Conservation (phyloP, 2,797 vertebrate genomes). For the Platyrinchus mystaceus region DNA sequence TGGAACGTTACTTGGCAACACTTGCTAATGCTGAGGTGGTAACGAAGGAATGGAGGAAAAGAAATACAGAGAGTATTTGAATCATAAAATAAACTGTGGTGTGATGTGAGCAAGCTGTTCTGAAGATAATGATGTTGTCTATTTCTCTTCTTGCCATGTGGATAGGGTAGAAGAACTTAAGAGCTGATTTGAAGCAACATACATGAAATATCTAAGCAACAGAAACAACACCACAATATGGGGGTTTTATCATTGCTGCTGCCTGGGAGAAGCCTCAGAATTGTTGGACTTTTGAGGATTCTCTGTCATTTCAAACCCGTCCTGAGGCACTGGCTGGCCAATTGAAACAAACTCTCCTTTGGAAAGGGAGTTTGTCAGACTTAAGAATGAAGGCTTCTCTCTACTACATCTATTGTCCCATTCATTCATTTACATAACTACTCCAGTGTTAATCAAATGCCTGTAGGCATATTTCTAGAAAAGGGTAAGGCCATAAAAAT, state of each 20-base stretch:
- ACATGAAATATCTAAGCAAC: not conserved
- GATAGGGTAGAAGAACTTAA: not conserved
- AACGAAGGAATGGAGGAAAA: constrained; percentile 15
- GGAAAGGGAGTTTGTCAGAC: constrained; percentile 2
- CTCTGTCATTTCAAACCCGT: not conserved
- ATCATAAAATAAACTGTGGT: not conserved
- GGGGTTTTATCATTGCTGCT: not conserved
- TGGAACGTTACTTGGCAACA: constrained; percentile 49
- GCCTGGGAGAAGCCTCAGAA: not conserved
- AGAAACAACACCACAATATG: not conserved
- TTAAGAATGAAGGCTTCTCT: not conserved
- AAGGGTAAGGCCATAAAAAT: not conserved
- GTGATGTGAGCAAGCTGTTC: not conserved
- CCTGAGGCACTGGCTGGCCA: not conserved
- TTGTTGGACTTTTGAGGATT: not conserved
- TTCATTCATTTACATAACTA: constrained; percentile 34
- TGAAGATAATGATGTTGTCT: not conserved
- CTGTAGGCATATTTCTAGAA: not conserved
- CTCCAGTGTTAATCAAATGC: not conserved
- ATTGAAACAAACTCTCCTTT: constrained; percentile 34
- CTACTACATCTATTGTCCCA: not conserved
- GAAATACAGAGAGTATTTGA: not conserved
- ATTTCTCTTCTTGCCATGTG: not conserved
- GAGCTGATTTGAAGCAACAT: not conserved
- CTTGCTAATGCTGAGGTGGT: not conserved